Percentiles rank a stretch among this genome's conserved stretches.
Conservation (phyloP, 2,113 vertebrate species). For the Jacana jacana region DNA sequence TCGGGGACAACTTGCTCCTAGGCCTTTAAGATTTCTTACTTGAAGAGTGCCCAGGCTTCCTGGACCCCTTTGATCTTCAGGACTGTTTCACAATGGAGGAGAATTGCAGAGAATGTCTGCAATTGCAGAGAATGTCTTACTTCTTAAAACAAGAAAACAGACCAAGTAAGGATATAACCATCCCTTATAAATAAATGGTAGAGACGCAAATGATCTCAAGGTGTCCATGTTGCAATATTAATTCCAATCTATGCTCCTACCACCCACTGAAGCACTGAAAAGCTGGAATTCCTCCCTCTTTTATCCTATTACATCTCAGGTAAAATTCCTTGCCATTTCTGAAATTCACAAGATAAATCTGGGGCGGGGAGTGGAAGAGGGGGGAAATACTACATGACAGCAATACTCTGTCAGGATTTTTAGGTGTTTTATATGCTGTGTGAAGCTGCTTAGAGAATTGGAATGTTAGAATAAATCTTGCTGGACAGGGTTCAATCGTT, state of each 20-base stretch:
- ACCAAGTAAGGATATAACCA: background rate
- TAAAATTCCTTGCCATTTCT: background rate
- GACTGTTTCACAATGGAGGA: too few species aligned
- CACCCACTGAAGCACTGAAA: background rate
- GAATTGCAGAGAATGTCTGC: too few species aligned
- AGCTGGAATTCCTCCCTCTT: background rate
- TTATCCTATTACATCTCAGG: background rate
- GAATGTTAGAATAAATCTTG: constrained; percentile 46
- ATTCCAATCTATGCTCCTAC: background rate
- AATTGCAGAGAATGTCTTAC: background rate
- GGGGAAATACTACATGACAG: background rate
- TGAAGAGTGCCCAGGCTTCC: too few species aligned
- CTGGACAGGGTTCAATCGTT: constrained; percentile 27
- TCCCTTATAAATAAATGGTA: background rate
- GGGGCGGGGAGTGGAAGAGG: too few species aligned
- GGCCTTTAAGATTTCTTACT: too few species aligned
- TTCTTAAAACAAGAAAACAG: background rate
- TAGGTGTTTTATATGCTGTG: background rate
- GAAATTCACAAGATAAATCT: too few species aligned
- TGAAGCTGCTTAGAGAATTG: constrained; percentile 1
- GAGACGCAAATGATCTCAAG: background rate
- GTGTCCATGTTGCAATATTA: background rate
- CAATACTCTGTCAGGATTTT: background rate
- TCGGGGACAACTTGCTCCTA: too few species aligned
- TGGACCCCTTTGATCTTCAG: too few species aligned